Evolutionary conservation across 2,888 invertebrate species (phyloP), one percentile per base, ranked within the genome.

Genomic region (Scelioninae gen. 1): DNA sequence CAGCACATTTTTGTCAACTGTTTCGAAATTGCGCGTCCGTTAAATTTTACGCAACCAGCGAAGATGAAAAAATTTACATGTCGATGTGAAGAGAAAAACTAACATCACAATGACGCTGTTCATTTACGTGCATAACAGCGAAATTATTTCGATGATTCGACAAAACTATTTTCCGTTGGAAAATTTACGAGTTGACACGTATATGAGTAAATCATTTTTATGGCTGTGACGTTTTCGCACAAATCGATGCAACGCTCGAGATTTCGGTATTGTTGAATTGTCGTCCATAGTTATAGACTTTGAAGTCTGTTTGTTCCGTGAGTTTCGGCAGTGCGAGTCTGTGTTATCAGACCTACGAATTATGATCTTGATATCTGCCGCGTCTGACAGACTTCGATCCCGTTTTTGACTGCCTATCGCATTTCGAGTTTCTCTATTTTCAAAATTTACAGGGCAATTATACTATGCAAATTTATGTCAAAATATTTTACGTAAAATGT

Each of bases 241-340:
- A 62, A 71, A 66, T 60, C 76, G 71, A 72, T 72, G 71, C 66
- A 56, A 15, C 51, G 65, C 53, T 65, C 69, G 81, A 71, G 81
- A 82, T 79, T 82, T 77, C 68, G 77, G 68, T 74, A 82, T 82
- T 82, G 77, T 82, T 82, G 71, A 76, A 81, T 77, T 77, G 72
- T 62, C 77, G 66, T 72, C 58, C 71, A 62, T 77, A 66, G 66
- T 77, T 72, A 82, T 77, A 72, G 76, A 65, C 71, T 60, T 68
- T 56, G 62, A 77, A 77, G 71, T 82, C 82, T 82, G 82, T 82
- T 82, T 82, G 76, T 82, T 82, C 55, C 47, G 66, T 53, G 71
- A 71, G 60, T 72, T 74, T 75, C 40, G 74, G 16, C 45, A 80
- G 80, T 68, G 66, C 66, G 32, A 66, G 76, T 76, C 53, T 53